Evolutionary conservation across 2,888 invertebrate genomes (phyloP).

Genomic region (Thereva unica): DNA sequence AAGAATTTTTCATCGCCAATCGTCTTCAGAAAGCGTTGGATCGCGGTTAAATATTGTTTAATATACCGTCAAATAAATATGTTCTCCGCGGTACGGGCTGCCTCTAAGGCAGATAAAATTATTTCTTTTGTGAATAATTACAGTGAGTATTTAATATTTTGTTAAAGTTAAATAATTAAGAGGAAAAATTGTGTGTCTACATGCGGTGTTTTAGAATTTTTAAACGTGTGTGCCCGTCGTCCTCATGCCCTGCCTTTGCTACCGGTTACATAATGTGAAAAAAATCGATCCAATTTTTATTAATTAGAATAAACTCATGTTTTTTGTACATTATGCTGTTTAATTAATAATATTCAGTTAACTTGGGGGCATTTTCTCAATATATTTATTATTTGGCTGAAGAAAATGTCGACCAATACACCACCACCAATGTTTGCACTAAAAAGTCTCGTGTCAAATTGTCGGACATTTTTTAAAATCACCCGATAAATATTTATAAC

Average conservation of each 20-base stretch:
- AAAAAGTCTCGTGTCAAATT: too few species aligned
- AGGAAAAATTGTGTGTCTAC: not conserved
- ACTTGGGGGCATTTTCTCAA: too few species aligned
- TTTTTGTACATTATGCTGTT: not conserved
- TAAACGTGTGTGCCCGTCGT: not conserved
- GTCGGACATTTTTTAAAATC: too few species aligned
- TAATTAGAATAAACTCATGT: slow-evolving; percentile 3
- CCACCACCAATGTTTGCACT: too few species aligned
- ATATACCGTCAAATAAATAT: slow-evolving; percentile 12
- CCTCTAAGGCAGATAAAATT: slow-evolving; percentile 51
- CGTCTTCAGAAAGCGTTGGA: slow-evolving; percentile 5
- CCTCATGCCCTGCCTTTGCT: not conserved
- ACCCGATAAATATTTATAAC: too few species aligned
- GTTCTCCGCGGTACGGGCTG: slow-evolving; percentile 49
- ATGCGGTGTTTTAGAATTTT: not conserved
- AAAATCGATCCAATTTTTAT: not conserved
- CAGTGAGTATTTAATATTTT: slow-evolving; percentile 46
- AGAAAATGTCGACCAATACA: too few species aligned
- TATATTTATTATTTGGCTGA: too few species aligned
- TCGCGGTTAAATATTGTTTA: slow-evolving; percentile 18
- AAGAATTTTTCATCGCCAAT: not conserved
- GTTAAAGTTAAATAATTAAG: not conserved
- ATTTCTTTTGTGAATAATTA: slow-evolving; percentile 50
- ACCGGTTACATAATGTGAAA: slow-evolving; percentile 24
- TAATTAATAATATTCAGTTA: too few species aligned